Base-by-base conservation (phyloP, 2,113 vertebrate species). In the Brachyistius frenatus region DNA sequence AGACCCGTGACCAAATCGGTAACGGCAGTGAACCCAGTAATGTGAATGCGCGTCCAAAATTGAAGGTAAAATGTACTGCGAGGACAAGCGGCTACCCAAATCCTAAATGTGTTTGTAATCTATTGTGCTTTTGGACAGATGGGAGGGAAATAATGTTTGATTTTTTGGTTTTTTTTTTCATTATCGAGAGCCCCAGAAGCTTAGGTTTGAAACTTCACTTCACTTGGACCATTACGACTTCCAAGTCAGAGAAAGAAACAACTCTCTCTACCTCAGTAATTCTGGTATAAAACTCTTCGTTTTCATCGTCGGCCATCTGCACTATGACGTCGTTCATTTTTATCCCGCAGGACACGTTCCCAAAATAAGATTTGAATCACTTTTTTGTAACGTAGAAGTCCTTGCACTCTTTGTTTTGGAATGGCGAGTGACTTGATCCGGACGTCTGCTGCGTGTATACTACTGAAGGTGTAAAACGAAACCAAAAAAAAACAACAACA, bases 211-310 rank as follows among this genome's bases (percentile, higher is more conserved):
- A 80, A 47, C 37, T 23, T 41, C 30, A 46, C 58, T 56, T n/a
- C 49, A 57, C 10, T 39, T 66, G n/a, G 37, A 60, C 23, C 8
- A 63, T 31, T 49, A 30, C 36, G 44, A 65, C 16, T 54, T 53
- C 14, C 11, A 50, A 58, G 50, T 56, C 54, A 72, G 64, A 74
- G 58, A 81, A 83, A 49, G 9, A 74, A 75, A 73, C 56, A 30
- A 63, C 44, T 83, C 53, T 78, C 72, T 88, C 91, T 94, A 94
- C 90, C 92, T 94, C 91, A 88, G 36, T 36, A 16, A 67, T 76
- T 68, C 39, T 16, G 67, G 64, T 11, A 63, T 35, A 75, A 72
- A 37, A 14, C 5, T 15, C 16, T 9, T 11, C 1, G 32, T 32
- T 66, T 16, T 58, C 36, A 67, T 49, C 16, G 50, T 55, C 10